Evolutionary conservation across 2,888 invertebrate genomes (phyloP).

Genomic region (Cryptus armator): DNA sequence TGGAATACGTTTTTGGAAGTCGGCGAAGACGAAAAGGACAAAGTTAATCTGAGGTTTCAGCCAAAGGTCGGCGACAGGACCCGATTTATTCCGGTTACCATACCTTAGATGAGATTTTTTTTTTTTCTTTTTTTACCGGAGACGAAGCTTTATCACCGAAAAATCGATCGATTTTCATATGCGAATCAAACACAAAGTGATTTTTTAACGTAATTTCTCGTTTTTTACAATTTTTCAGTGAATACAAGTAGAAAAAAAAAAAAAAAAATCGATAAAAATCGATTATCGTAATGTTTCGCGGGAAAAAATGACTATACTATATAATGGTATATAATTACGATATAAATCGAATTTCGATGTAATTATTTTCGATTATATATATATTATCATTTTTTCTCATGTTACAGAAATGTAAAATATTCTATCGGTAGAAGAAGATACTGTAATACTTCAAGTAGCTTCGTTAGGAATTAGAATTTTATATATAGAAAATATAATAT

Average conservation of each 20-base stretch:
- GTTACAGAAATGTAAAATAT: background rate
- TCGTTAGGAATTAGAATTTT: background rate
- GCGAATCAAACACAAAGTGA: constrained; percentile 32
- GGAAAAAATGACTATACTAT: no score
- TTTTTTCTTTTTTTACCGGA: background rate
- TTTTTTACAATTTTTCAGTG: background rate
- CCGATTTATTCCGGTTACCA: constrained; percentile 91
- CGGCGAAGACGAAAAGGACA: constrained; percentile 90
- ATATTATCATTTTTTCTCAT: no score
- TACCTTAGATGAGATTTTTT: constrained; percentile 87
- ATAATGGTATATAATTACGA: no score
- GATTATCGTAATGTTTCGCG: no score
- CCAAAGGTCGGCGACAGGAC: constrained; percentile 93
- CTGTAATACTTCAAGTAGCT: background rate
- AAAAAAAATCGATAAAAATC: no score
- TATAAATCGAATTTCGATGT: no score
- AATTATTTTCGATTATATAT: no score
- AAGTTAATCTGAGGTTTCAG: constrained; percentile 92
- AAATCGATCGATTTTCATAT: background rate
- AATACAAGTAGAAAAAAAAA: background rate
- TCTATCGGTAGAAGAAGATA: background rate
- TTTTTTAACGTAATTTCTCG: constrained; percentile 17
- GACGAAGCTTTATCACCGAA: background rate
- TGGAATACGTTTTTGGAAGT: constrained; percentile 95
- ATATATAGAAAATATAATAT: constrained; percentile 15